These are phyloP conservation scores for Oryctes rhinoceros DNA, from an alignment of 1,140 invertebrate genomes.

Conservation along the genomic window DNA sequence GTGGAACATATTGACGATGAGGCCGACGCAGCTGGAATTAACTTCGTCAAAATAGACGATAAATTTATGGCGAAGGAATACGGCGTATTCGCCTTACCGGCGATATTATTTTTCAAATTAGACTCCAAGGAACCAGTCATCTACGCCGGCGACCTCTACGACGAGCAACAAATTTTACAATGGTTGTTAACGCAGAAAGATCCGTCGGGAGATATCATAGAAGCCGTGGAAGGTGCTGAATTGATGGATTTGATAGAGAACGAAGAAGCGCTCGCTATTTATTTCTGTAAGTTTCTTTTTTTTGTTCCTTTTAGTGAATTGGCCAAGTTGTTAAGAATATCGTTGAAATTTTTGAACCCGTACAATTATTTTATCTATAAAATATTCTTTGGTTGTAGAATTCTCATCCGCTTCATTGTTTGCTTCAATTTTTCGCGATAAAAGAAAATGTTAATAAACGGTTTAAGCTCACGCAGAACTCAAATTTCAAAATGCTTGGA, in stretches of 20 bases:
- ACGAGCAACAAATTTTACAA: constrained; percentile 86
- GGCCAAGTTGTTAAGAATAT: too few species aligned
- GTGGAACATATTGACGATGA: constrained; percentile 95
- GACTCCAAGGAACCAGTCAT: constrained; percentile 91
- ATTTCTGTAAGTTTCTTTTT: constrained; percentile 84
- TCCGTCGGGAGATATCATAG: constrained; percentile 88
- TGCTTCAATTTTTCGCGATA: too few species aligned
- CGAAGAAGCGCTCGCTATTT: constrained; percentile 85
- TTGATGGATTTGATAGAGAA: constrained; percentile 82
- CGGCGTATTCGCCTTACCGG: constrained; percentile 88
- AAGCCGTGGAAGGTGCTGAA: constrained; percentile 85
- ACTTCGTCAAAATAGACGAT: constrained; percentile 93
- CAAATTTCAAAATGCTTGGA: too few species aligned
- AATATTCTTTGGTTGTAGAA: too few species aligned
- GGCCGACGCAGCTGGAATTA: constrained; percentile 89
- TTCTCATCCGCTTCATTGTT: too few species aligned
- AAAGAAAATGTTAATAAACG: too few species aligned
- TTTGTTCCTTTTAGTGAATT: not conserved
- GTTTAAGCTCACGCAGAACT: too few species aligned
- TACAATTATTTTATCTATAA: too few species aligned
- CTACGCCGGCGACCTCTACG: constrained; percentile 90
- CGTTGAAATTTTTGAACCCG: not conserved
- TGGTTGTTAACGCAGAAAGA: constrained; percentile 93
- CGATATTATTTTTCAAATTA: constrained; percentile 88
- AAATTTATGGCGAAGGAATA: constrained; percentile 85